Conservation (phyloP, 2,797 vertebrate genomes). For the Rallus crepitans region DNA sequence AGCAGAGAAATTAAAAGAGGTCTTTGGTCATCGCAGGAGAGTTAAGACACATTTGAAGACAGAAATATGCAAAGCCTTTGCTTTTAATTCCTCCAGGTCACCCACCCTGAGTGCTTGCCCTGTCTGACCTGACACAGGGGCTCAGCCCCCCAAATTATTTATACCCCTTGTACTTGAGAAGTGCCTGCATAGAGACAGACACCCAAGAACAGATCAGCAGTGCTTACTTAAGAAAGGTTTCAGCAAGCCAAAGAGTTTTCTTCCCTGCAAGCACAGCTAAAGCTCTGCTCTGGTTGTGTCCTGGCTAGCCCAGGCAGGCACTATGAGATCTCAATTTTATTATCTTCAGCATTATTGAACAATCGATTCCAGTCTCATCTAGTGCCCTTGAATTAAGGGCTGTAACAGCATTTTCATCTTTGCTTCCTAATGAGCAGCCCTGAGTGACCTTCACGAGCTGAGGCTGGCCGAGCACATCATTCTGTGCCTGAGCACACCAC, state of each 20-base stretch:
- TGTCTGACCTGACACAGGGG: not conserved
- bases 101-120: accelerated
- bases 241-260: not conserved
- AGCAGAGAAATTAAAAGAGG: not conserved
- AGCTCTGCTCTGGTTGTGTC: not conserved
- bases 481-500: not conserved
- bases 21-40: not conserved
- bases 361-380: not conserved
- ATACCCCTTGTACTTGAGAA: not conserved
- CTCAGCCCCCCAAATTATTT: not conserved
- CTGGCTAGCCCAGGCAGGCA: not conserved
- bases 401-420: not conserved
- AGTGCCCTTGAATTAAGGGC: not conserved
- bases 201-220: not conserved
- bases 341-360: not conserved
- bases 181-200: accelerated
- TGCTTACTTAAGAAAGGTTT: too few relatives aligned
- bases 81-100: not conserved
- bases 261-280: not conserved
- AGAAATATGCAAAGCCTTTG: not conserved
- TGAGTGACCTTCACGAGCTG: accelerated
- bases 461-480: accelerated
- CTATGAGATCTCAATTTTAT: not conserved
- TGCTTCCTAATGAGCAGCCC: not conserved
- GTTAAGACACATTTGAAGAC: not conserved